Base-by-base conservation (phyloP, 2,797 vertebrate genomes). In the Hydrolagus colliei region DNA sequence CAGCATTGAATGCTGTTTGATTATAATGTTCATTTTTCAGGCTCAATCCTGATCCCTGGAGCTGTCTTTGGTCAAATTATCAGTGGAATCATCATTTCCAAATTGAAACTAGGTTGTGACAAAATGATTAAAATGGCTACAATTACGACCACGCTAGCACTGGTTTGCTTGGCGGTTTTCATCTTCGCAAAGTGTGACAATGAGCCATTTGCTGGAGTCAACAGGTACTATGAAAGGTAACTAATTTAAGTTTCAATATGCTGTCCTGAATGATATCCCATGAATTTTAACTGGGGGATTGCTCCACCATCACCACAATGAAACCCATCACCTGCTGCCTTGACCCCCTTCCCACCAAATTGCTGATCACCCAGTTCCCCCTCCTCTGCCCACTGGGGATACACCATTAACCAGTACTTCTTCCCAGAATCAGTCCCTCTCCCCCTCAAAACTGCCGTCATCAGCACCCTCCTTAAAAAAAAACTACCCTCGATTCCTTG, bases 21-120 rank as follows among this genome's bases (percentile, higher is more conserved):
- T 84, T 68, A 16, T 3, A 41, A 84, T 68, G 14, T 71, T 91
- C 90, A 91, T 87, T 87, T 62, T 73, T 86, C 88, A 95, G 94
- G 94, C 20, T 89, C 92, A 89, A 88, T 93, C 85, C 88, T 95
- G 90, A 90, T 95, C 88, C 94, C 94, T 87, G 94, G 91, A 91
- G 94, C 94, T 87, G 93, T 93, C 18, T 85, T 95, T 87, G 94
- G 94, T 87, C 94, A 95, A 91, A n/a, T 95, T 87, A 88, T 94
- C 89, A 94, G 94, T 90, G 94, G 94, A 72, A 0, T 90, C 86
- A 88, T 95, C 88, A 88, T 94, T 90, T 95, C 93, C 20, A 94
- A 92, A 87, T 89, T 90, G 87, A 93, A 92, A 89, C 88, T 95
- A 93, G 86, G 89, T 22, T 95, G 93, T 88, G 93, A 87, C 92